Base-by-base conservation (phyloP, 64 coral and sea anemone species). In the Acropora tenuis region DNA sequence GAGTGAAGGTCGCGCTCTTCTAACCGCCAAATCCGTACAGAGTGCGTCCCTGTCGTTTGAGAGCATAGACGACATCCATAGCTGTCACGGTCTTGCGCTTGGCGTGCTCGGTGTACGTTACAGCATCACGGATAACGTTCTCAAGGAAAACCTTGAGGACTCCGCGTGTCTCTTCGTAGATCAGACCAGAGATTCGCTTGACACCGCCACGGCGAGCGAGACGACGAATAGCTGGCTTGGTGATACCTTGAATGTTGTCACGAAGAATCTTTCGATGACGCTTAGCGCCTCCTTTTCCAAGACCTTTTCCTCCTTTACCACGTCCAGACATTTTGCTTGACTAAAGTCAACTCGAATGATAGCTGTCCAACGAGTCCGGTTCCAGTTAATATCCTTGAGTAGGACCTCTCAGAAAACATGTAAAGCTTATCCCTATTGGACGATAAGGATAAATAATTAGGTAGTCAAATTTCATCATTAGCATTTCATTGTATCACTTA, bases 11-110 rank as follows among this genome's bases (percentile, higher is more conserved):
- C 5, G 52, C 6, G 10, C 10, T 1, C 60, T 63, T 40, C 53
- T 89, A 89, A 79, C 88, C 88, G 78, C 88, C 88, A 79, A 89
- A 89, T 89, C 88, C 88, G 76, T 89, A 89, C 88, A 89, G 76
- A n/a, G 88, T 89, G 78, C 88, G 88, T 80, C 88, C 88, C 78
- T 89, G 88, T 20, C 88, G 88, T 89, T 89, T 89, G 74, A 89
- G 63, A 79, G 88, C 88, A 50, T 89, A 89, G 43, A 89, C 88
- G 5, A 89, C 88, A 63, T 89, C 88, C 88, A 89, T 89, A 57
- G 88, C 88, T 6, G 88, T 89, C 30, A 89, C 88, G 13, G 88
- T 89, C 88, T 89, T 89, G 52, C 88, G 66, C 76, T 89, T 89
- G 88, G 88, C 88, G 88, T 89, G 88, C 76, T 89, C 88, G 75